A percentile compares a stretch with the other conserved stretches of the same genome.
Evolutionary conservation across 1,140 invertebrate genomes (phyloP).

Genomic region (Venustaconcha ellipsiformis): DNA sequence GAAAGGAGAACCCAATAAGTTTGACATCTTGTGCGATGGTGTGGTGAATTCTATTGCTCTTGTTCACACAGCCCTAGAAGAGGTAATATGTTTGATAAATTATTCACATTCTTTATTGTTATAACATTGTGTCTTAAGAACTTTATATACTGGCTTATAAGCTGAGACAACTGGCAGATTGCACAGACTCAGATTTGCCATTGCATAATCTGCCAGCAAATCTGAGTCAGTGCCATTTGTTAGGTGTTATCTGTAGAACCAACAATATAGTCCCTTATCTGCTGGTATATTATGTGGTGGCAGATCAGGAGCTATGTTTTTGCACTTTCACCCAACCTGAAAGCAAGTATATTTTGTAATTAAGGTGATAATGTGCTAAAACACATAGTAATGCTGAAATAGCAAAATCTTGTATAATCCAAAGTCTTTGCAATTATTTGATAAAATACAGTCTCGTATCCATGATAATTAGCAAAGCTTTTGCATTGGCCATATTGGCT

Average conservation of each 20-base stretch:
- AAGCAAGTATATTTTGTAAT: too few species aligned
- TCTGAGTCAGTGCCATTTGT: too few species aligned
- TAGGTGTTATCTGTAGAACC: too few species aligned
- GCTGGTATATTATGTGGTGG: too few species aligned
- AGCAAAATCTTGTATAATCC: background rate
- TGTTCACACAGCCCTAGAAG: slow-evolving; percentile 58
- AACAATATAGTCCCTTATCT: too few species aligned
- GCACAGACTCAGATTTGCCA: too few species aligned
- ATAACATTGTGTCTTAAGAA: background rate
- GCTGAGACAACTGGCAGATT: too few species aligned
- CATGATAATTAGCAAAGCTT: background rate
- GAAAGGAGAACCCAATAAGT: slow-evolving; percentile 60
- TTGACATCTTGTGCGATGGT: slow-evolving; percentile 65
- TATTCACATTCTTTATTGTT: slow-evolving; percentile 3
- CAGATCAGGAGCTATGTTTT: too few species aligned
- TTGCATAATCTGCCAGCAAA: too few species aligned
- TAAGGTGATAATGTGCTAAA: background rate
- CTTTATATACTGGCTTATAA: too few species aligned
- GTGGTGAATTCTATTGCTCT: slow-evolving; percentile 59
- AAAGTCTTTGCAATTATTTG: background rate
- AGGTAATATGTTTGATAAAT: slow-evolving; percentile 40
- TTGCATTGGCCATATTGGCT: background rate
- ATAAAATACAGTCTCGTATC: background rate
- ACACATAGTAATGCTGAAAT: background rate
- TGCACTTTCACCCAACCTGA: too few species aligned